Base-by-base conservation (phyloP, 1,140 invertebrate genomes). In the Eriocheir sinensis region DNA sequence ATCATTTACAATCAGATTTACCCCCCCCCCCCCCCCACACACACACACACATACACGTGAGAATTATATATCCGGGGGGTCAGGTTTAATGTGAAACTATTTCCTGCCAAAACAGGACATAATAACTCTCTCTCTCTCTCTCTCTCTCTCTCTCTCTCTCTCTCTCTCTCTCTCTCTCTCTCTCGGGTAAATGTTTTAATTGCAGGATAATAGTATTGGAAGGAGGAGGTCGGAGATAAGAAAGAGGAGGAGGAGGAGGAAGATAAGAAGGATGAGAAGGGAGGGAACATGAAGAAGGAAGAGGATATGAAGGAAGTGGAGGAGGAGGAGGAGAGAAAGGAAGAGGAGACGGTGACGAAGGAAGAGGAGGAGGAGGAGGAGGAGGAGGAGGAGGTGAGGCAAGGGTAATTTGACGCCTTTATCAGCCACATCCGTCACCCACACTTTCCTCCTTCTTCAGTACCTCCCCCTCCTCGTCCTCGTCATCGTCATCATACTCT, bases 281-380 rank as follows among this genome's bases (percentile, higher is more conserved):
- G 38, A 27, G 89, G 30, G 89, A 48, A 44, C 41, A 44, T 44
- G 89, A 48, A 44, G 44, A 44, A 41, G 40, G 44, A 44, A 41
- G 40, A 90, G 89, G 32, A 34, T 60, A n/a, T 60, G 44, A 91
- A 34, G 53, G 89, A 91, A 48, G 72, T 44, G 72, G n/a, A 90
- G 89, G 32, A 32, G 44, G 44, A 53, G 89, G 34, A 38, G n/a
- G 27, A n/a, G 44, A 53, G 32, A 48, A 60, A 34, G 27, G 2
- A 88, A 4, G 27, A 30, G 34, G 27, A 3, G 30, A 2, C 15
- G 2, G 15, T 0, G 9, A 53, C 27, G 48, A 44, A 21, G 30
- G 21, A 40, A 21, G 32, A 90, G 40, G 89, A 48, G 53, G 36
- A 91, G 40, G 21, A 34, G 36, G 32, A 60, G 36, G 27, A 91